phyloP scores from a whole-genome alignment of 1,140 invertebrate genomes.

The Ips nitidus region DNA sequence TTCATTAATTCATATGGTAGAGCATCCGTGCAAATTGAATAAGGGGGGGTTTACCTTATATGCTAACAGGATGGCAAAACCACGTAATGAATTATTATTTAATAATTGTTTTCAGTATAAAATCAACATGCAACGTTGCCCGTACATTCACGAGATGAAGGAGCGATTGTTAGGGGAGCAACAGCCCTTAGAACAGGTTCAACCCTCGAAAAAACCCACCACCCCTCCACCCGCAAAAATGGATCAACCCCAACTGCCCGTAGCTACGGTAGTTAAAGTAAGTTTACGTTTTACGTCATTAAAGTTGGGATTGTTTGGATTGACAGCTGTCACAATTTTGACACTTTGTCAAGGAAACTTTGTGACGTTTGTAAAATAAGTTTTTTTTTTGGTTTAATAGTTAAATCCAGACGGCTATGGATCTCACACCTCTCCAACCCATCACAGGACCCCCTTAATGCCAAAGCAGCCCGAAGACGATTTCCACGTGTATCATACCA shows the following conservation, averaged over 20 bases:
- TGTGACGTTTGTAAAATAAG: not conserved
- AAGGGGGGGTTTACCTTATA: too few species aligned
- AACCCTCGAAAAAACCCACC: constrained; percentile 45
- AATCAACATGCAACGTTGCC: constrained; percentile 78
- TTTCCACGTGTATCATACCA: constrained; percentile 56
- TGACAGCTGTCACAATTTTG: not conserved
- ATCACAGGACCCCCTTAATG: constrained; percentile 61
- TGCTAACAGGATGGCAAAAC: too few species aligned
- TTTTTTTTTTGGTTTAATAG: constrained; percentile 53
- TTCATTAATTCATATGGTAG: too few species aligned
- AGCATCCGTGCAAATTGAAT: too few species aligned
- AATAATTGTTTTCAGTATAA: constrained; percentile 43
- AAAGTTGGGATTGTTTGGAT: not conserved
- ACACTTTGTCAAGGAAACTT: not conserved
- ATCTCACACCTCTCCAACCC: constrained; percentile 81
- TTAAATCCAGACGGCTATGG: constrained; percentile 78
- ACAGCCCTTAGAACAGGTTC: constrained; percentile 47
- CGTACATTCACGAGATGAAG: constrained; percentile 89
- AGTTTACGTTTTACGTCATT: constrained; percentile 18
- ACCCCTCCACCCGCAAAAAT: constrained; percentile 53
- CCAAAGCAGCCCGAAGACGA: constrained; percentile 60
- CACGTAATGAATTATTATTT: too few species aligned
- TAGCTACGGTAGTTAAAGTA: constrained; percentile 85
- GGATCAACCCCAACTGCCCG: constrained; percentile 66
- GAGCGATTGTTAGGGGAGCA: constrained; percentile 70